Percentiles rank a stretch among this genome's conserved stretches.
Evolutionary conservation across 2,113 vertebrate species (phyloP).

Genomic region (Chaetorhynchus papuensis): DNA sequence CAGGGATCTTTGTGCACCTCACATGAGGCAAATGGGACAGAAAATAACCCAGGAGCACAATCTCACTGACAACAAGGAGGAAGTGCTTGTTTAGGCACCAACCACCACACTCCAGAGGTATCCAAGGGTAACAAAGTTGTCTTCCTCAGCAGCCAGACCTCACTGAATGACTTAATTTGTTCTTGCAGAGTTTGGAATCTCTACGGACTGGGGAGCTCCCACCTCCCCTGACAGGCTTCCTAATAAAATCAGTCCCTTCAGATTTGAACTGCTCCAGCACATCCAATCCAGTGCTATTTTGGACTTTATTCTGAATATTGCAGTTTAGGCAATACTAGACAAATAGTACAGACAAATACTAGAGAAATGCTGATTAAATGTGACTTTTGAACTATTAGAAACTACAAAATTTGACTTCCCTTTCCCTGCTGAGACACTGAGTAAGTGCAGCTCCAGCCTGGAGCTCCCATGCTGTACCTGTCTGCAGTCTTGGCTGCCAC

Average conservation of each 20-base stretch:
- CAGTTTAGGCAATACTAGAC: not conserved
- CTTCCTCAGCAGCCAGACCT: not conserved
- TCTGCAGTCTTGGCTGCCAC: constrained; percentile 89
- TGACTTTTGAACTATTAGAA: not conserved
- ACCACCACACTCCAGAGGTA: not conserved
- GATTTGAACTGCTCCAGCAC: not conserved
- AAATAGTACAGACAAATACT: not conserved
- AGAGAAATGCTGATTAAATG: not conserved
- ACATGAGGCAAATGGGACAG: not conserved
- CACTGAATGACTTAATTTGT: not conserved
- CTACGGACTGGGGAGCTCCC: not conserved
- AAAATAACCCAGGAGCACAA: not conserved
- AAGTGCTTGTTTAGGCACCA: not conserved
- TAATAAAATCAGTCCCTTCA: not conserved
- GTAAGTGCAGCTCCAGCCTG: not conserved
- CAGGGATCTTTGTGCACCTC: not conserved
- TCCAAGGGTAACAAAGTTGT: not conserved
- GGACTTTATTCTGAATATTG: not conserved
- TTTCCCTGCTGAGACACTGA: not conserved
- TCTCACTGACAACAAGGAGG: not conserved
- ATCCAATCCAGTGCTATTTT: not conserved
- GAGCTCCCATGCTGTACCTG: constrained; percentile 62
- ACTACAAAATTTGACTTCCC: rapidly evolving
- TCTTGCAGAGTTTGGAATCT: not conserved
- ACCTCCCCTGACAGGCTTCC: not conserved